Evolutionary conservation across 2,797 vertebrate genomes (phyloP).

Genomic region (Vireo griseus): DNA sequence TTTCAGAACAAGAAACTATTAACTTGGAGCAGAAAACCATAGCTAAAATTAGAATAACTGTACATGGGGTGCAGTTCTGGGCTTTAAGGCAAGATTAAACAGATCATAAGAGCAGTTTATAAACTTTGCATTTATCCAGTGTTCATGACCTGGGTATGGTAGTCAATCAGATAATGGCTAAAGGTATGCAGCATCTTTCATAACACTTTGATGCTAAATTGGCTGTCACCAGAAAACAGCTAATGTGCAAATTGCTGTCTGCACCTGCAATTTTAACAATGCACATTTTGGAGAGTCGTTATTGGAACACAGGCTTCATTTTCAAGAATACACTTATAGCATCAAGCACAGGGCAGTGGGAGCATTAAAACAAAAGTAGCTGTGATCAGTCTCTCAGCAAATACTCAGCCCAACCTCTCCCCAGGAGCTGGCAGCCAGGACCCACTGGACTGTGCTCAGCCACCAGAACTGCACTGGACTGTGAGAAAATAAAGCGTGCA

Average conservation of each 20-base stretch:
- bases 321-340: background rate
- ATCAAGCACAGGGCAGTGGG: fast-evolving
- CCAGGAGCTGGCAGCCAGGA: fast-evolving
- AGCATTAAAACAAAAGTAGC: background rate
- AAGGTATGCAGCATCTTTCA: background rate
- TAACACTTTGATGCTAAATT: background rate
- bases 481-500: background rate
- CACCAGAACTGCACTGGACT: background rate
- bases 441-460: fast-evolving
- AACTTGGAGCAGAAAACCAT: background rate
- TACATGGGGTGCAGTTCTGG: background rate
- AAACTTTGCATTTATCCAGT: background rate
- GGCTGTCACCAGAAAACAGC: background rate
- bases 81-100: background rate
- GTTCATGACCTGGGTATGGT: background rate
- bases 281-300: background rate
- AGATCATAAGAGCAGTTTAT: background rate
- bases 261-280: background rate
- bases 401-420: background rate
- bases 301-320: background rate
- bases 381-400: background rate
- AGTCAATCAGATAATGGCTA: background rate
- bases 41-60: background rate
- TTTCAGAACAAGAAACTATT: background rate
- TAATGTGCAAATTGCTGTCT: background rate